Percentiles rank a stretch among this genome's conserved stretches.
Conservation (phyloP, 2,113 vertebrate species). For the Arizona elegans region DNA sequence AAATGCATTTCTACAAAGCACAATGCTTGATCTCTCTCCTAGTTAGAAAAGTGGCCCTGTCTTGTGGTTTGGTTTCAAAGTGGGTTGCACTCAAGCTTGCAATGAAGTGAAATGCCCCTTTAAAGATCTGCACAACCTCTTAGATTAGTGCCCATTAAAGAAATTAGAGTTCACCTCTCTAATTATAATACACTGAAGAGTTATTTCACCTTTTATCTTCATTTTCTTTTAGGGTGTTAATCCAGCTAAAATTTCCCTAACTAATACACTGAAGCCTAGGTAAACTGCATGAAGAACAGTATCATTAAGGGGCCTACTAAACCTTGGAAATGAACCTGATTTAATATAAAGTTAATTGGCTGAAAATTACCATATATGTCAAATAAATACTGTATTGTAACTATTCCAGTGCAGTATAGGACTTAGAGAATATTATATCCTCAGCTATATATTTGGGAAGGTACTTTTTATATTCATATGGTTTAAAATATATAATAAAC, state of each 20-base stretch:
- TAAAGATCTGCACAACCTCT: not conserved
- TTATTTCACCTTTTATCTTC: constrained; percentile 24
- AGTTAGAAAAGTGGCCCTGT: not conserved
- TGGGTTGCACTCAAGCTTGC: not conserved
- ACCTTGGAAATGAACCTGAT: not conserved
- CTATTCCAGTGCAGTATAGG: not conserved
- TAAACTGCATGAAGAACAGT: not conserved
- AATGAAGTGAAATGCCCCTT: not conserved
- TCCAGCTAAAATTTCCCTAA: not conserved
- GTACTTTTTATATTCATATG: not conserved
- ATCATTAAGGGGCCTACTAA: not conserved
- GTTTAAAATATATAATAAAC: not conserved
- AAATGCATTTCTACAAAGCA: not conserved
- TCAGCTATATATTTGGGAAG: not conserved
- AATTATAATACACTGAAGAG: constrained; percentile 46
- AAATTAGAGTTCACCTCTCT: constrained; percentile 30
- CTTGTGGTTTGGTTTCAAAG: not conserved
- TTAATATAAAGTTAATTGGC: not conserved
- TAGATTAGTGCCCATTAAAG: not conserved
- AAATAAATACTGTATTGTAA: not conserved
- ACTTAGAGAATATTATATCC: not conserved
- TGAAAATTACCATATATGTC: not conserved
- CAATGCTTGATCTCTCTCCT: not conserved
- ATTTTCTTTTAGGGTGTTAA: constrained; percentile 47
- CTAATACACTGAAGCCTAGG: not conserved